Evolutionary conservation across 2,113 vertebrate genomes (phyloP).

Genomic region (Apodemus speciosus): DNA sequence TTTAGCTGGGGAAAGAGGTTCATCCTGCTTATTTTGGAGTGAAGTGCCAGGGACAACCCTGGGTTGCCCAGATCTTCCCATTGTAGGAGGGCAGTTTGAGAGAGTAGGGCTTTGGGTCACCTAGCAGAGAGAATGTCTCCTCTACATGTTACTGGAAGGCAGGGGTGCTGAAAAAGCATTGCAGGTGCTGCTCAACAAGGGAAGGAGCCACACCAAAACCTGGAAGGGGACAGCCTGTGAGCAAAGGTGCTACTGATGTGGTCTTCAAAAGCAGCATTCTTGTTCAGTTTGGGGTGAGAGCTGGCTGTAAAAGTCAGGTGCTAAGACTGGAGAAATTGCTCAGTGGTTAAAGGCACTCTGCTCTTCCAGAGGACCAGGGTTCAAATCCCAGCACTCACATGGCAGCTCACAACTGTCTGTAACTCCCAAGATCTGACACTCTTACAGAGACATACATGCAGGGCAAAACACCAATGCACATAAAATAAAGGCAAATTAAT

Average conservation of each 20-base stretch:
- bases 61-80: neutral
- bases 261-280: neutral
- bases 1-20: neutral
- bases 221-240: neutral
- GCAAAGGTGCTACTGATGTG: neutral
- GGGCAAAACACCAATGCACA: no score
- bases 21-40: neutral
- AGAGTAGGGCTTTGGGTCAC: neutral
- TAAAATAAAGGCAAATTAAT: no score
- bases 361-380: no score
- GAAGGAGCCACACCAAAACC: neutral
- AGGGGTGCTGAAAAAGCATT: accelerated
- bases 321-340: no score
- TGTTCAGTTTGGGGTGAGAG: neutral
- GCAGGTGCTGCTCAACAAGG: neutral
- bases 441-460: no score
- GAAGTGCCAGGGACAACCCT: neutral
- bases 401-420: no score
- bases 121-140: neutral
- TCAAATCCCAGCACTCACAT: no score
- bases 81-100: neutral
- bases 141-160: neutral
- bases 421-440: no score
- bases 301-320: neutral
- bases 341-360: no score